Conservation (phyloP, 2,888 invertebrate species). For the Hydropsyche betteni region DNA sequence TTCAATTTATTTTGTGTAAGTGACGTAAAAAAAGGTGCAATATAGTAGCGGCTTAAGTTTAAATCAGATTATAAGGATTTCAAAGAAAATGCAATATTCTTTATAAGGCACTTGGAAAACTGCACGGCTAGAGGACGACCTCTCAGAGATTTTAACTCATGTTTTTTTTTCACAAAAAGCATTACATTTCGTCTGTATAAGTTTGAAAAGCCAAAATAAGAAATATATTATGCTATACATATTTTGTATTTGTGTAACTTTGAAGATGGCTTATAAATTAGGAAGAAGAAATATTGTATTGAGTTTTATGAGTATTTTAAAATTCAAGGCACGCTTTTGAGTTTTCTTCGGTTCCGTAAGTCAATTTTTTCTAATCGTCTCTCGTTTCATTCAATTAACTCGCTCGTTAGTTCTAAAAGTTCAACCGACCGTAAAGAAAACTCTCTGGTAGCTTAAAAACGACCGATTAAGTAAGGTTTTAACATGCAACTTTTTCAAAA, state of each 20-base stretch:
- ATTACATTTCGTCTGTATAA: no score
- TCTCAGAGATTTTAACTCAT: not conserved
- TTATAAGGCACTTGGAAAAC: slow-evolving; percentile 38
- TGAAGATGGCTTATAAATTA: no score
- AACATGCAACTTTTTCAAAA: no score
- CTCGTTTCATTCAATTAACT: slow-evolving; percentile 31
- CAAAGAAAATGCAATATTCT: slow-evolving; percentile 44
- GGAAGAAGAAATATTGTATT: not conserved
- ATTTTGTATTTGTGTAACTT: not conserved
- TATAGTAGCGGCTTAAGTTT: slow-evolving; percentile 31
- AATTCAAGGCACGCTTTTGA: slow-evolving; percentile 18
- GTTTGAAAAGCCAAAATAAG: no score
- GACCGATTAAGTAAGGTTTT: not conserved
- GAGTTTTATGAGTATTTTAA: slow-evolving; percentile 11
- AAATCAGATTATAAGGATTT: slow-evolving; percentile 36
- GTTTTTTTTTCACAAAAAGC: not conserved
- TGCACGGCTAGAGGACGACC: not conserved
- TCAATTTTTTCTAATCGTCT: slow-evolving; percentile 27
- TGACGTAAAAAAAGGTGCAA: not conserved
- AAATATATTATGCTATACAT: not conserved
- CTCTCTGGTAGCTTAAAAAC: slow-evolving; percentile 13
- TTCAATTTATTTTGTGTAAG: not conserved
- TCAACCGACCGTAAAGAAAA: slow-evolving; percentile 20
- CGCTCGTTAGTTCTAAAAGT: slow-evolving; percentile 12
- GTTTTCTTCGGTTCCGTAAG: slow-evolving; percentile 17